Evolutionary conservation across 2,797 vertebrate genomes (phyloP), one percentile per base, ranked within the genome.

Genomic region (Sebastes diaconus): DNA sequence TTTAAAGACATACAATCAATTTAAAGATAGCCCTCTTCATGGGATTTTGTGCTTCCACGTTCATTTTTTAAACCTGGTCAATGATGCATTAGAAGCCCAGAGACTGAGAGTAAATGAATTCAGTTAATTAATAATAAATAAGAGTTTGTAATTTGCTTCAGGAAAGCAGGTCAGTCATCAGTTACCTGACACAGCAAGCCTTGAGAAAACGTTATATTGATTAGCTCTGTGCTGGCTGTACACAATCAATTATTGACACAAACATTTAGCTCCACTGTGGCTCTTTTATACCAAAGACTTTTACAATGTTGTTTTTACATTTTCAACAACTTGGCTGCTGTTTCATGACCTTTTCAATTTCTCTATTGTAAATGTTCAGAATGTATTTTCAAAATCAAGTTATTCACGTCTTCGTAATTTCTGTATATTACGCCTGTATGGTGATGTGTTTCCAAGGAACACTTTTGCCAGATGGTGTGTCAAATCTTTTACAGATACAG

Each of bases 101-200:
- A 69, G 54, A 34, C 32, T 60, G n/a, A n/a, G 32, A 79, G 58
- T 11, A 50, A 80, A 75, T 75, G 2, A 81, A 84, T 81, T 66
- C 32, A 52, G 46, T 10, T 63, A 52, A 79, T 91, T 54, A 84
- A 81, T 89, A 81, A 79, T 87, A 29, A 77, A 85, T 85, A 13
- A 20, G 63, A 29, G 24, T 75, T 79, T 81, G 70, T 75, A 71
- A 80, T 85, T 83, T 85, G 80, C 73, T 73, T 27, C 2, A 50
- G 61, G 27, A 79, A 76, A 84, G 64, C 72, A 29, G 68, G 70
- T 70, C 81, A 50, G 80, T 79, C 79, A 83, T 87, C 57, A 75
- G 80, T 79, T 70, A 58, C 39, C 39, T 83, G 76, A 79, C 82
- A 73, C 81, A 83, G 59, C 80, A 68, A 75, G 68, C 59, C n/a